These are phyloP conservation scores for Catalaphyllia jardinei DNA, from an alignment of 64 coral and sea anemone genomes.

Conservation along the genomic window DNA sequence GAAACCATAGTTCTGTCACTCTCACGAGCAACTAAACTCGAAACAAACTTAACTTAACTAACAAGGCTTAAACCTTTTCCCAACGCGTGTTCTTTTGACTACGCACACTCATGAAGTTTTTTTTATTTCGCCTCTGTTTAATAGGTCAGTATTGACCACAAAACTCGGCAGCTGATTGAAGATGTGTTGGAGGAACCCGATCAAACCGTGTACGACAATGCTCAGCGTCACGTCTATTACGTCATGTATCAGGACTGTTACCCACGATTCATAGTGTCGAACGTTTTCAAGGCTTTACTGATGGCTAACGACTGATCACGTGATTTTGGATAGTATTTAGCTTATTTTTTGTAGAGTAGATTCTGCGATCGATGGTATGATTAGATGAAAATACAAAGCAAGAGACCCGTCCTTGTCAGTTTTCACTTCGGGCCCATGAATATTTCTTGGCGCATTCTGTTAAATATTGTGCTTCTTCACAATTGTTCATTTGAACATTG, in stretches of 20 bases:
- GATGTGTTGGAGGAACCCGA: slow-evolving; percentile 72
- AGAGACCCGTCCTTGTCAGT: background rate
- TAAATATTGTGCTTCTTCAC: background rate
- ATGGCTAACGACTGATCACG: slow-evolving; percentile 50
- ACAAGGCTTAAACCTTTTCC: no score
- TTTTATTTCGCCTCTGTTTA: background rate
- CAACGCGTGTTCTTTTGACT: background rate
- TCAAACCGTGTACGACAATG: slow-evolving; percentile 68
- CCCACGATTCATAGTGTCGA: slow-evolving; percentile 80
- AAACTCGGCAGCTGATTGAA: slow-evolving; percentile 83
- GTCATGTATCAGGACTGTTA: slow-evolving; percentile 96
- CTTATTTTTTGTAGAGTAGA: background rate
- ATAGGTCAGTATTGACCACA: slow-evolving; percentile 93
- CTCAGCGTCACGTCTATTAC: slow-evolving; percentile 87
- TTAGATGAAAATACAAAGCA: background rate
- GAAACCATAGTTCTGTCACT: no score
- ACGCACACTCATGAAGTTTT: background rate
- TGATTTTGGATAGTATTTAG: background rate
- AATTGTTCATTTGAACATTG: background rate
- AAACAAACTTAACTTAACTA: no score
- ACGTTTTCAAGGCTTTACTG: slow-evolving; percentile 56
- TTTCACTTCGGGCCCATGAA: background rate
- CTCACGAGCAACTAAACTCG: no score
- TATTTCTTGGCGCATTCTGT: no score
- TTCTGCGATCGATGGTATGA: background rate